Evolutionary conservation across 2,797 vertebrate species (phyloP), one percentile per base, ranked within the genome.

Genomic region (Argya squamiceps): DNA sequence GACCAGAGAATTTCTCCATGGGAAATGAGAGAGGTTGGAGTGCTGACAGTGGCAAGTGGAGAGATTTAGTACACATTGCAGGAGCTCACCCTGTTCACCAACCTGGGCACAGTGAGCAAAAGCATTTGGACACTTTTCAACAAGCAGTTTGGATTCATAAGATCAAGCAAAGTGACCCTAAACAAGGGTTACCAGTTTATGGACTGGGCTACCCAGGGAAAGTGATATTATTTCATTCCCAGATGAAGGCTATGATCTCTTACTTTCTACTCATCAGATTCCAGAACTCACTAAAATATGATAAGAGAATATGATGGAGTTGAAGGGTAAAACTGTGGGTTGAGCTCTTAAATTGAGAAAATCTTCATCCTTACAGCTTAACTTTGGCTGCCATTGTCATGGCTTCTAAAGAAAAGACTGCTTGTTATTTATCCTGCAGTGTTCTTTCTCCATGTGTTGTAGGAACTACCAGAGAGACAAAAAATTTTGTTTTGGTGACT

Each of bases 91-190:
- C 21, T 6, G 1, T 21, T 64, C 11, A 39, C 59, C 2, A 1
- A 0, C 16, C 30, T 2, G 3, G 10, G n/a, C 3, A 34, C 32
- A 62, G 12, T n/a, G 24, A 47, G 22, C 2, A 3, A 71, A 64
- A 67, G 7, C 16, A 19, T 52, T 41, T 55, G 22, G 34, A 46
- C 6, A 34, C 18, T 4, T 53, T 53, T 37, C 52, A 41, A 32
- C 22, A 52, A 59, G 15, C 8, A 39, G 36, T 19, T 53, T 44
- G 34, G 34, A 53, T 58, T 49, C 23, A 20, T n/a, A 49, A 71
- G 11, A 26, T 14, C 34, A 52, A 80, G 27, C 14, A 81, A 44
- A 44, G 12, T 19, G 21, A 47, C 36, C 6, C 41, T 60, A 55
- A 73, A 55, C 30, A 59, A 24, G 46, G 46, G 8, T 18, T 68